Evolutionary conservation across 1,140 invertebrate species (phyloP), one percentile per base, ranked within the genome.

Genomic region (Radopholus similis): DNA sequence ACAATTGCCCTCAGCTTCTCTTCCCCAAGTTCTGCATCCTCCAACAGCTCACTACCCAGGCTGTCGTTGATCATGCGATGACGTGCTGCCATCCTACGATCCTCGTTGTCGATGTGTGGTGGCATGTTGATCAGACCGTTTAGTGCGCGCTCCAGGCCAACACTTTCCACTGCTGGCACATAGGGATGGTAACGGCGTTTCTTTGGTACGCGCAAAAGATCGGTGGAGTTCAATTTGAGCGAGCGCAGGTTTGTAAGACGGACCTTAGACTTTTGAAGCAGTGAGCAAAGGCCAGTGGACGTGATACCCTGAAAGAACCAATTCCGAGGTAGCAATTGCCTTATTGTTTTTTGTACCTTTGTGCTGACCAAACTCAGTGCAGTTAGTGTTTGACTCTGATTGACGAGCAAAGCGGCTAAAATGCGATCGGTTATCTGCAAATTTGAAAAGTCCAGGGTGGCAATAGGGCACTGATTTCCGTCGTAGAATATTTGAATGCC

Each of bases 121-220:
- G 56, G 23, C 8, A 15, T 38, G 26, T 58, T 23, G 23, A 51
- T 51, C 47, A 51, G 21, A 21, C 9, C 47, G n/a, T 51, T 51
- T 28, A 51, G 21, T 51, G 49, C 30, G 21, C 40, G 40, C 21
- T 62, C 59, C 8, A 62, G 40, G 8, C 40, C 28, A 28, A 62
- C 59, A 49, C 40, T 49, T 62, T 49, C 47, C 47, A 51, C 4
- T 21, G 47, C 47, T 23, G 47, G 47, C 40, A 62, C 59, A 18
- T 42, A 62, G 28, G 59, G 59, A 21, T 62, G 59, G 3, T 62
- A 62, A 47, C 59, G 58, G 18, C 47, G 63, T 38, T 30, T 28
- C 15, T 40, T 38, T 18, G 63, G 63, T 32, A 64, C 63, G 21
- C 63, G 63, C 23, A 64, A n/a, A 63, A 64, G 28, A 40, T 64